These are phyloP conservation scores for Dicycla oo DNA, from an alignment of 2,888 invertebrate species.

Conservation along the genomic window DNA sequence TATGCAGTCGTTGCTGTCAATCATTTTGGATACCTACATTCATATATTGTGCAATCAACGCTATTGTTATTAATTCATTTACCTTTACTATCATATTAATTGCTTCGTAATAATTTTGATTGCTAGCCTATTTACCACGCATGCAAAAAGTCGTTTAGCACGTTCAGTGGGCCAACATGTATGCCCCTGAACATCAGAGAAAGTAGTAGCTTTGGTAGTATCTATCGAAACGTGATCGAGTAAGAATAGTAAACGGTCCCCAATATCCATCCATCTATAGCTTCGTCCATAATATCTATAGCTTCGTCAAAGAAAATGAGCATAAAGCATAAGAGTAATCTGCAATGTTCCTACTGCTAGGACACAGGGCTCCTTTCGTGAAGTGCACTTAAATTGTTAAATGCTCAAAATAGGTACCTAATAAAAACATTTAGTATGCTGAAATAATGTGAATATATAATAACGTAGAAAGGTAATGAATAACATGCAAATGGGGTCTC, in stretches of 20 bases:
- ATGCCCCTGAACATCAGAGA: too few relatives aligned
- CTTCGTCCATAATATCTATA: not conserved
- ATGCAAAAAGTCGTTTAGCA: not conserved
- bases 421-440: conserved; percentile 67
- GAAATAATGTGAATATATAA: conserved; percentile 70
- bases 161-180: not conserved
- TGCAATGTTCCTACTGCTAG: too few relatives aligned
- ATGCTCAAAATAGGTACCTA: conserved; percentile 38
- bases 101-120: not conserved
- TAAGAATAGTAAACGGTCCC: not conserved
- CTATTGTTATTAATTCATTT: conserved; percentile 12
- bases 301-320: too few relatives aligned
- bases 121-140: not conserved
- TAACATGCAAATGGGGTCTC: conserved; percentile 83
- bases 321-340: too few relatives aligned
- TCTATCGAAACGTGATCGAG: not conserved
- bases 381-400: conserved; percentile 19
- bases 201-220: too few relatives aligned
- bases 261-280: not conserved
- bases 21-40: conserved; percentile 9
- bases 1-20: conserved; percentile 28
- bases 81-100: not conserved
- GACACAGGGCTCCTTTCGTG: too few relatives aligned
- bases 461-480: conserved; percentile 78
- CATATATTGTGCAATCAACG: conserved; percentile 9